Evolutionary conservation across 2,113 vertebrate genomes (phyloP), one percentile per base, ranked within the genome.

Genomic region (Melanerpes aurifrons): DNA sequence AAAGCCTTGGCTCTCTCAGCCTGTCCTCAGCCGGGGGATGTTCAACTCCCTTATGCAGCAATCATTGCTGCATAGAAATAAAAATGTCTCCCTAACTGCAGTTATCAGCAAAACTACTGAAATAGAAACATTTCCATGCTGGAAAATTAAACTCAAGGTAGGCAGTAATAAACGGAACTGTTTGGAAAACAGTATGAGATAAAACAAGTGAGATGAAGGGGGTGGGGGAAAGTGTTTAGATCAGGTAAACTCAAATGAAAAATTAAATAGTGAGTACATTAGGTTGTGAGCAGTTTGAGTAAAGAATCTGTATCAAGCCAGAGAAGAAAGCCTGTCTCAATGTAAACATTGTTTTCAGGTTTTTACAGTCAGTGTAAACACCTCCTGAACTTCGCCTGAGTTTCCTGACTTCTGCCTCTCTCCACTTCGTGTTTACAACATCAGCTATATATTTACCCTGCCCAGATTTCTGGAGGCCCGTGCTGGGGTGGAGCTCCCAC

Each of bases 401-500:
- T 85, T 96, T 96, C 81, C 82, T 93, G 78, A 92, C 72, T 89
- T 82, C 76, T 93, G 64, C 83, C 72, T 93, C 0, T 0, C 76
- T 93, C 89, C 77, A 73, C 62, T 91, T 69, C 21, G 10, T 85
- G 73, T 87, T 95, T 93, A 50, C 71, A 94, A 67, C 90, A 70
- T 59, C 73, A 95, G 77, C 84, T 89, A 58, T 86, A 75, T 92
- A 89, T 96, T 92, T 86, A 85, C 86, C 61, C 89, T 93, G 57
- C 90, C 63, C 89, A 86, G 70, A 87, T 72, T 91, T 94, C 74
- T 81, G 56, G 82, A 80, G 87, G 91, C 94, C 82, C 50, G 10
- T 22, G 50, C 22, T 53, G 50, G 50, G 50, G 50, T 24, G 50
- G 12, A 53, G 50, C 50, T 53, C 50, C 22, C 50, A 53, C 50